Percentiles rank a stretch among this genome's conserved stretches.
Conservation (phyloP, 2,888 invertebrate genomes). For the Selenia dentaria region DNA sequence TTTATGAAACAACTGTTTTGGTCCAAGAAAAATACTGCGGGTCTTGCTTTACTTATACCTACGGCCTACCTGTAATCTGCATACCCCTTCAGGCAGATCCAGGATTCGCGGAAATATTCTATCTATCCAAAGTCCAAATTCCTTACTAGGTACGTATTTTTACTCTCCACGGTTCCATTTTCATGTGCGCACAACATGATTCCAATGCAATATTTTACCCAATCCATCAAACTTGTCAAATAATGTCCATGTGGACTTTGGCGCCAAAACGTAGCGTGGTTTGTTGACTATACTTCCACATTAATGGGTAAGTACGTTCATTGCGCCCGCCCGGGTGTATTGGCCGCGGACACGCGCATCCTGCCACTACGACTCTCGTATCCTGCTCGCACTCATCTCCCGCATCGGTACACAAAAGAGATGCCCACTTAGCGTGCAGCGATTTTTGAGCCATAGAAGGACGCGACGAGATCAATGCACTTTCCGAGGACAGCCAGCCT, state of each 20-base stretch:
- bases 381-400: slow-evolving; percentile 64
- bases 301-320: slow-evolving; percentile 77
- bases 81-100: too few relatives aligned
- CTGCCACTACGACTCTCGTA: slow-evolving; percentile 72
- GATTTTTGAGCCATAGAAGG: slow-evolving; percentile 81
- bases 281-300: slow-evolving; percentile 58
- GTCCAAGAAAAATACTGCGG: too few relatives aligned
- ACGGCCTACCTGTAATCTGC: too few relatives aligned
- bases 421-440: slow-evolving; percentile 73
- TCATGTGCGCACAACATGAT: too few relatives aligned
- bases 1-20: too few relatives aligned
- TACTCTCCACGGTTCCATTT: too few relatives aligned
- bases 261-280: slow-evolving; percentile 76
- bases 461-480: slow-evolving; percentile 83
- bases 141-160: too few relatives aligned
- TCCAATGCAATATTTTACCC: too few relatives aligned
- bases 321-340: slow-evolving; percentile 81
- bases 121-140: too few relatives aligned
- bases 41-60: too few relatives aligned
- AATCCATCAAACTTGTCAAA: too few relatives aligned
- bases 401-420: slow-evolving; percentile 60
- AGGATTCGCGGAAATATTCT: too few relatives aligned
- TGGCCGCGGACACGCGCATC: slow-evolving; percentile 80
- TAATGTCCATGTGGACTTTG: slow-evolving; percentile 44
- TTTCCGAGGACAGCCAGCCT: slow-evolving; percentile 80